These are phyloP conservation scores for Sminthurinus aureus DNA, from an alignment of 2,888 invertebrate genomes.

Conservation along the genomic window DNA sequence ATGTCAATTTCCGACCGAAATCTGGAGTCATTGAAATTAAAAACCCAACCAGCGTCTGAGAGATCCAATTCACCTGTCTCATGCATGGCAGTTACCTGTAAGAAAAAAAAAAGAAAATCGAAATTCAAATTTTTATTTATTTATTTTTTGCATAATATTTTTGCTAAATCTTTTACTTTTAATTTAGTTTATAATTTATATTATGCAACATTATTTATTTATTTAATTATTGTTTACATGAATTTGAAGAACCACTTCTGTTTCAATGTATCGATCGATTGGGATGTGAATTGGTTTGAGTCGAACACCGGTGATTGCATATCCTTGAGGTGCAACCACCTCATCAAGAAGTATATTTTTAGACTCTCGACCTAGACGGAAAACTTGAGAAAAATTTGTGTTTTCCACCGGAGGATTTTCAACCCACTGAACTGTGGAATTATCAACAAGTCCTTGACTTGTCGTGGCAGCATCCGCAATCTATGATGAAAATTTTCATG, in stretches of 20 bases:
- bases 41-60: conserved; percentile 35
- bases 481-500: conserved; percentile 14
- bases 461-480: conserved; percentile 31
- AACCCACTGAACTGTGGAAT: conserved; percentile 25
- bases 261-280: conserved; percentile 20
- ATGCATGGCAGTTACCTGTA: conserved; percentile 33
- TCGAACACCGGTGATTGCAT: conserved; percentile 39
- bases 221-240: conserved; percentile 25
- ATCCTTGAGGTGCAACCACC: conserved; percentile 28
- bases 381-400: conserved; percentile 22
- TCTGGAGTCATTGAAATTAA: conserved; percentile 29
- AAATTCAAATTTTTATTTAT: background rate
- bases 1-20: conserved; percentile 21
- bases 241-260: conserved; percentile 35
- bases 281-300: conserved; percentile 31
- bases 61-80: conserved; percentile 22
- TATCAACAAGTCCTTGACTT: background rate
- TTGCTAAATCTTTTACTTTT: background rate
- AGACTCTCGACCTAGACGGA: conserved; percentile 31
- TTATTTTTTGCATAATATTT: background rate
- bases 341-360: conserved; percentile 38
- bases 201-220: background rate
- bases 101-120: background rate
- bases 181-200: background rate
- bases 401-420: background rate